Evolutionary conservation across 1,140 invertebrate species (phyloP).

Genomic region (Subanguina moxae): DNA sequence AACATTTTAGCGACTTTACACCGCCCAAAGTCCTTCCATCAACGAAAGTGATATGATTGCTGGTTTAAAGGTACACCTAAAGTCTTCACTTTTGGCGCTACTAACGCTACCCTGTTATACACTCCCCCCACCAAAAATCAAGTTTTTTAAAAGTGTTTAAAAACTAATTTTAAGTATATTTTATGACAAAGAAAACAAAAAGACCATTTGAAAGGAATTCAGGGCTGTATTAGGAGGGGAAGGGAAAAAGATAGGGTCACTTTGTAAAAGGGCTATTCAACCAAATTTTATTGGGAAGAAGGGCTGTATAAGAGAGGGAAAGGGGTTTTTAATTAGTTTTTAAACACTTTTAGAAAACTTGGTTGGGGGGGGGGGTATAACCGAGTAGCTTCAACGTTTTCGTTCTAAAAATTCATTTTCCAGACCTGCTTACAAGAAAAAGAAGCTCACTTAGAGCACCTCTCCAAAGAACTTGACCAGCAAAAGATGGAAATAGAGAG

Average conservation of each 20-base stretch:
- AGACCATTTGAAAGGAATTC: slow-evolving; percentile 10
- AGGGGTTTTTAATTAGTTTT: too few relatives aligned
- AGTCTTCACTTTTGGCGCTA: not conserved
- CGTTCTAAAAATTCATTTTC: slow-evolving; percentile 5
- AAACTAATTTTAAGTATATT: too few relatives aligned
- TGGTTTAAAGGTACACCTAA: slow-evolving; percentile 4
- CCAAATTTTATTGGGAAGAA: too few relatives aligned
- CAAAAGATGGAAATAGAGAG: slow-evolving; percentile 11
- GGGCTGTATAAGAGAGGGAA: too few relatives aligned
- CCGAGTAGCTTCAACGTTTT: not conserved
- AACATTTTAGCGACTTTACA: slow-evolving; percentile 15
- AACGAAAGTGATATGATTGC: slow-evolving; percentile 19
- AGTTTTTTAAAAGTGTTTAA: too few relatives aligned
- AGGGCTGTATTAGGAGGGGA: too few relatives aligned
- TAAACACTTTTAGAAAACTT: too few relatives aligned
- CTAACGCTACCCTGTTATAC: too few relatives aligned
- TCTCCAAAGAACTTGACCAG: slow-evolving; percentile 28
- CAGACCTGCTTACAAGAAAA: slow-evolving; percentile 39
- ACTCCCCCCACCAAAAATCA: too few relatives aligned
- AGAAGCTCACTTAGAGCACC: slow-evolving; percentile 16
- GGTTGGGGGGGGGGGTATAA: too few relatives aligned
- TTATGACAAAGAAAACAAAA: not conserved
- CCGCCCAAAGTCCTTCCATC: not conserved
- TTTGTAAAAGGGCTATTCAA: too few relatives aligned
- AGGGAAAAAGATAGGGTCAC: too few relatives aligned